Percentiles rank a stretch among this genome's conserved stretches.
phyloP scores from a whole-genome alignment of 2,797 vertebrate species.

The Typhlichthys eigenmanni region DNA sequence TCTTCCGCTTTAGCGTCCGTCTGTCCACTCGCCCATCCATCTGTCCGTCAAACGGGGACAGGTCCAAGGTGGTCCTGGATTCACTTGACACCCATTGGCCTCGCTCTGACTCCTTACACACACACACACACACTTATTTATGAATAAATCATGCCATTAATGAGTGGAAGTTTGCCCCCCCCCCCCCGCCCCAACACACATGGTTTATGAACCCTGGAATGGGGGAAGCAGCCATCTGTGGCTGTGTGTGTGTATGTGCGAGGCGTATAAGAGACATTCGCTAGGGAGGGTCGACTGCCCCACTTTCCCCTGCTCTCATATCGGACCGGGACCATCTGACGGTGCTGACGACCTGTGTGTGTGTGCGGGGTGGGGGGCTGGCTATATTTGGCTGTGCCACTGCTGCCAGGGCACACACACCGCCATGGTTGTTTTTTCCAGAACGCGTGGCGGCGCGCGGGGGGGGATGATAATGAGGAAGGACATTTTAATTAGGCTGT shows the following conservation, averaged over 20 bases:
- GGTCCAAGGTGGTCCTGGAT: constrained; percentile 4
- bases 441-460: constrained; percentile 50
- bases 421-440: constrained; percentile 76
- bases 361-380: constrained; percentile 40
- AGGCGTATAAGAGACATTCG: constrained; percentile 60
- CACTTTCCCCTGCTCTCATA: constrained; percentile 73
- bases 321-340: constrained; percentile 80
- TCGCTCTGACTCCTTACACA: not conserved
- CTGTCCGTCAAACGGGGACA: constrained; percentile 53
- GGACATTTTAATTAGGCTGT: constrained; percentile 81
- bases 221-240: constrained; percentile 74
- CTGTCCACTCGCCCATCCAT: constrained; percentile 51
- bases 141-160: constrained; percentile 65
- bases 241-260: constrained; percentile 39
- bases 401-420: constrained; percentile 63
- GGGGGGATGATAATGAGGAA: constrained; percentile 78
- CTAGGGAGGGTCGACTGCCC: constrained; percentile 74
- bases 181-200: constrained; percentile 36
- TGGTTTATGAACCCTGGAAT: constrained; percentile 73
- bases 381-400: constrained; percentile 75
- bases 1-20: constrained; percentile 53
- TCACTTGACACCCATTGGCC: constrained; percentile 16
- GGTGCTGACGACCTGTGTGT: constrained; percentile 77
- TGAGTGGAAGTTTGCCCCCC: constrained; percentile 62
- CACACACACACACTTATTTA: constrained; percentile 36